Evolutionary conservation across 2,888 invertebrate genomes (phyloP), one percentile per base, ranked within the genome.

Genomic region (Phragmatobia fuliginosa): DNA sequence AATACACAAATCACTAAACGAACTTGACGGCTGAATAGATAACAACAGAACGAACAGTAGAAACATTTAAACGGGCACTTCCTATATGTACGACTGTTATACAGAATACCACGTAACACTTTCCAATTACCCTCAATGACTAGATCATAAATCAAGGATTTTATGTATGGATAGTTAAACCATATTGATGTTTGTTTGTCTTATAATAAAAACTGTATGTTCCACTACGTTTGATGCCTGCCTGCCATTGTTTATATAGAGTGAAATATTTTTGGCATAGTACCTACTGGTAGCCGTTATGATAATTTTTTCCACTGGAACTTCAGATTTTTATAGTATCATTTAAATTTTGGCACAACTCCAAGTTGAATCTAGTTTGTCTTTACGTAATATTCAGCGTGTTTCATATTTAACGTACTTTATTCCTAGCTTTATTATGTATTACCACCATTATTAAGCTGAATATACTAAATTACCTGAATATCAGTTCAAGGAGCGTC

Each of bases 311-410:
- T 85, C 84, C 86, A 77, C 89, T 91, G 91, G 88, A 92, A 89
- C 87, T 91, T 90, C 84, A 85, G 85, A 88, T 90, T 92, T 94
- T 94, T 92, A 94, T 92, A 88, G 88, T 89, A 88, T 89, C 91
- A 89, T 92, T 90, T 87, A 84, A 88, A 87, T 87, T 82, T 83
- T 94, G 94, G 94, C 92, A 76, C 52, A n/a, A 25, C 73, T 90
- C 94, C 94, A 93, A 90, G 83, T 77, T 83, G 80, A 90, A 83
- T 88, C 80, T 85, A 85, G 79, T 81, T 85, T 90, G 86, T 87
- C 84, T 88, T 86, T 84, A 78, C 86, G 80, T 85, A 80, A 87
- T 87, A 89, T 87, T 77, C 87, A 92, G 92, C 80, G 83, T 92
- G 92, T 87, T 90, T 82, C 83, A 83, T 82, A 85, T 84, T 65